phyloP scores from a whole-genome alignment of 2,888 invertebrate genomes.

The Coenonympha arcania region DNA sequence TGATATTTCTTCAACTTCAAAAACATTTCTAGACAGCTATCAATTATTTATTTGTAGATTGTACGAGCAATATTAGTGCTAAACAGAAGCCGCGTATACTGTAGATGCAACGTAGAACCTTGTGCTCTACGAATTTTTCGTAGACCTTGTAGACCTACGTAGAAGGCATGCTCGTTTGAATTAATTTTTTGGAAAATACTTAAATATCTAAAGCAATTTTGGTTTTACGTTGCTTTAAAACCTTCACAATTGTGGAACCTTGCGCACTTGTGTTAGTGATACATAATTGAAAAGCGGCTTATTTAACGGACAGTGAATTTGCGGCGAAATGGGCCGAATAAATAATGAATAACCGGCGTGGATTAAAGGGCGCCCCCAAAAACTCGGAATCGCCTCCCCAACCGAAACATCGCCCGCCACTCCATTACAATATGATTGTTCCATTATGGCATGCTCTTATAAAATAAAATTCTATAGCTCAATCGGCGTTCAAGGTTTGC shows the following conservation, averaged over 20 bases:
- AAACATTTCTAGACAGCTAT: too few species aligned
- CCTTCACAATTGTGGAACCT: slow-evolving; percentile 4
- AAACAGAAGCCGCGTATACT: too few species aligned
- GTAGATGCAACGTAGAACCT: too few species aligned
- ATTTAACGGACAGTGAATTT: slow-evolving; percentile 55
- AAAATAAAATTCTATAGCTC: slow-evolving; percentile 20
- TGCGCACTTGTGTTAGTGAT: slow-evolving; percentile 15
- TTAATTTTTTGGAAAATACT: too few species aligned
- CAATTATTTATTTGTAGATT: too few species aligned
- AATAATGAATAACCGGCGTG: slow-evolving; percentile 57
- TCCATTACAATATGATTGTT: slow-evolving; percentile 39
- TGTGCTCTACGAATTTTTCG: too few species aligned
- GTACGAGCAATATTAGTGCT: too few species aligned
- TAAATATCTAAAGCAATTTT: too few species aligned
- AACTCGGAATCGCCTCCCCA: slow-evolving; percentile 40
- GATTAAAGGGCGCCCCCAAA: slow-evolving; percentile 54
- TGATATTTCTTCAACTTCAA: too few species aligned
- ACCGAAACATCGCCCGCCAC: slow-evolving; percentile 31
- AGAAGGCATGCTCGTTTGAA: too few species aligned
- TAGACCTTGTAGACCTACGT: too few species aligned
- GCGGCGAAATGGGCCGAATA: slow-evolving; percentile 57
- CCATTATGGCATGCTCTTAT: slow-evolving; percentile 25
- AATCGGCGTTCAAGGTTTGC: neutral
- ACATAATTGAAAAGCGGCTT: slow-evolving; percentile 47
- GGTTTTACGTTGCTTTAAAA: neutral